Percentiles rank a stretch among this genome's conserved stretches.
These are phyloP conservation scores for Ciconia stormi DNA, from an alignment of 2,113 vertebrate genomes.

Conservation along the genomic window DNA sequence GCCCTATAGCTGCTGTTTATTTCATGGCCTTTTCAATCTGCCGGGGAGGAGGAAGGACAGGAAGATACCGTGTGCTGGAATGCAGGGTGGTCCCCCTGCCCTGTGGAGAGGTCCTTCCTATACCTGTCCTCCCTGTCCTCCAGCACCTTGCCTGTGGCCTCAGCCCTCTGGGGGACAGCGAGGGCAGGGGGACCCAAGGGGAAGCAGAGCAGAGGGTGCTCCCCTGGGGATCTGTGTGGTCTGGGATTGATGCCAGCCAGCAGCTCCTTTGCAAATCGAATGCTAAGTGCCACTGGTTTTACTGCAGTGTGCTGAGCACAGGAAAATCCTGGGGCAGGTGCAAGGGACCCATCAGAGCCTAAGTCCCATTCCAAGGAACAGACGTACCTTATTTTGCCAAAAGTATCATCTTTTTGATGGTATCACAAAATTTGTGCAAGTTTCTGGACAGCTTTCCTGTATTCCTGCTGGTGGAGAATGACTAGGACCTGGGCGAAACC, in stretches of 20 bases:
- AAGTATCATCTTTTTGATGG: not conserved
- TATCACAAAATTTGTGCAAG: not conserved
- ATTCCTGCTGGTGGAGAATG: not conserved
- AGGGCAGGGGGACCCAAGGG: not conserved
- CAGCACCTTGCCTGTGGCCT: not conserved
- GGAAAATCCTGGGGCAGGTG: not conserved
- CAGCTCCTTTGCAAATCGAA: not conserved
- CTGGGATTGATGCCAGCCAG: not conserved
- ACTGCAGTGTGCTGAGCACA: not conserved
- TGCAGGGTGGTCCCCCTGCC: not conserved
- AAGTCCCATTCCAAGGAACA: not conserved
- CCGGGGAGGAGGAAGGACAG: not conserved
- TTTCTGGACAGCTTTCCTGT: not conserved
- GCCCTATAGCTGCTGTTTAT: accelerated
- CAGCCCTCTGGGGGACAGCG: not conserved
- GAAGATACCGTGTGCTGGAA: not conserved
- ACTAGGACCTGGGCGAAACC: not conserved
- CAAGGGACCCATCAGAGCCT: not conserved
- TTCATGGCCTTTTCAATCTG: not conserved
- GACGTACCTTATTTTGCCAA: not conserved
- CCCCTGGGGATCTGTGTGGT: not conserved
- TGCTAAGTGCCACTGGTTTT: not conserved
- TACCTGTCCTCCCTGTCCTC: not conserved
- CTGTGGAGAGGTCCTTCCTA: not conserved
- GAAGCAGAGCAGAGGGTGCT: not conserved